phyloP scores from a whole-genome alignment of 2,113 vertebrate genomes.

The Clarias magur region DNA sequence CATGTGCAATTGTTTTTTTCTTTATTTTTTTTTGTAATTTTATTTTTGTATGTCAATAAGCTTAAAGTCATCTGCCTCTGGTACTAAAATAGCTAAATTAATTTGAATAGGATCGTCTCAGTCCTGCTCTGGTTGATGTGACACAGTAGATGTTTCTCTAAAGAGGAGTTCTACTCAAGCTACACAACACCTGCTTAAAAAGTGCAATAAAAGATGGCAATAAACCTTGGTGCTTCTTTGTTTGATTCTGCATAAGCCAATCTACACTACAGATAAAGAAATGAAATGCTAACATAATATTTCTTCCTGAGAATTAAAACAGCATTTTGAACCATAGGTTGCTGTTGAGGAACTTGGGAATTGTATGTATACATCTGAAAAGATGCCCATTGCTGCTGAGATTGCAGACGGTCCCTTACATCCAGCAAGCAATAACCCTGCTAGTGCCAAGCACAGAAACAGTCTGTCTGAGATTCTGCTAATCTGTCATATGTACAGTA shows the following conservation, averaged over 20 bases:
- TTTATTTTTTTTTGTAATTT: constrained; percentile 48
- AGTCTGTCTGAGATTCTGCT: not conserved
- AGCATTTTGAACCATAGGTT: not conserved
- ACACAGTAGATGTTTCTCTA: constrained; percentile 53
- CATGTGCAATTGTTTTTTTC: constrained; percentile 66
- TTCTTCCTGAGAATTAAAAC: not conserved
- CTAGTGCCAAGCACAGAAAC: constrained; percentile 35
- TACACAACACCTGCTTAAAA: constrained; percentile 75
- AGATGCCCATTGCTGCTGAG: constrained; percentile 7
- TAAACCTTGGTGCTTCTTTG: constrained; percentile 53
- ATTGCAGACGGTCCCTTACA: constrained; percentile 28
- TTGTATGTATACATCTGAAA: constrained; percentile 5
- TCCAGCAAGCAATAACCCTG: constrained; percentile 21
- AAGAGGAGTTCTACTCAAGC: constrained; percentile 61
- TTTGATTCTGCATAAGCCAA: not conserved
- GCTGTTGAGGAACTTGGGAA: not conserved
- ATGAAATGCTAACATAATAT: constrained; percentile 15
- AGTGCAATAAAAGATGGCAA: constrained; percentile 82
- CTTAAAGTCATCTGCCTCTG: constrained; percentile 64
- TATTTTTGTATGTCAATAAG: constrained; percentile 74
- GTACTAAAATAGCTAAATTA: constrained; percentile 66
- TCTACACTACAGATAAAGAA: not conserved
- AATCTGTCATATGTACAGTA: not conserved
- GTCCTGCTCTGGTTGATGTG: constrained; percentile 69
- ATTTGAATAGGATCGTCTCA: constrained; percentile 65